phyloP scores from a whole-genome alignment of 2,888 invertebrate genomes.

The Patella depressa region DNA sequence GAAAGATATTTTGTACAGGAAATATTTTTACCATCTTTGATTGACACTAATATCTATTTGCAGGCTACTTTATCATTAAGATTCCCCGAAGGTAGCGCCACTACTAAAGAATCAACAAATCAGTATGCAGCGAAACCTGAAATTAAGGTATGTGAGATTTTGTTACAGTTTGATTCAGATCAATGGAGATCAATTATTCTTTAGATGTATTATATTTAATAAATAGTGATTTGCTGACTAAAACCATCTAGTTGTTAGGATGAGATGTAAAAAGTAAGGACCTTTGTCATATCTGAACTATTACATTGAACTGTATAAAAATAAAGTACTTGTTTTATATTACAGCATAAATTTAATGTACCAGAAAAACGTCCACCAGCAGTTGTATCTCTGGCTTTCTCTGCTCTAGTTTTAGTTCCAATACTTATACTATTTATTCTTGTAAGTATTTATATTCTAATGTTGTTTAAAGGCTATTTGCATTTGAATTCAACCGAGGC shows the following conservation, averaged over 20 bases:
- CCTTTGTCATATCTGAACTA: background rate
- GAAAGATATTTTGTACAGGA: too few relatives aligned
- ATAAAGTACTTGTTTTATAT: constrained; percentile 19
- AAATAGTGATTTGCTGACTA: too few relatives aligned
- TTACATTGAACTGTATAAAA: background rate
- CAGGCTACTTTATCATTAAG: constrained; percentile 80
- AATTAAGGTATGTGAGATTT: constrained; percentile 74
- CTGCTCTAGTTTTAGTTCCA: constrained; percentile 85
- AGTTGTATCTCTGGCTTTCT: constrained; percentile 90
- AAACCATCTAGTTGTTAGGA: background rate
- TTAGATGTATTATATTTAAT: too few relatives aligned
- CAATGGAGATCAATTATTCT: too few relatives aligned
- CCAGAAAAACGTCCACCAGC: constrained; percentile 93
- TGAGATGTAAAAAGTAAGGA: background rate
- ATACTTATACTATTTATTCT: constrained; percentile 82
- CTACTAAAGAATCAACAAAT: constrained; percentile 39
- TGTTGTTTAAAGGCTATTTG: background rate
- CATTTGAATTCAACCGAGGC: too few relatives aligned
- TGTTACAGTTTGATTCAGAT: too few relatives aligned
- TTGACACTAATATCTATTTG: constrained; percentile 19
- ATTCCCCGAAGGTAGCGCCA: constrained; percentile 74
- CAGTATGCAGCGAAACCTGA: constrained; percentile 75
- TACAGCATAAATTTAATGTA: constrained; percentile 87
- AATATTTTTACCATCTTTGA: too few relatives aligned
- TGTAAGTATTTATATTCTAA: constrained; percentile 70